These are phyloP conservation scores for Mastomys coucha DNA, from an alignment of 2,113 vertebrate species.

Conservation along the genomic window DNA sequence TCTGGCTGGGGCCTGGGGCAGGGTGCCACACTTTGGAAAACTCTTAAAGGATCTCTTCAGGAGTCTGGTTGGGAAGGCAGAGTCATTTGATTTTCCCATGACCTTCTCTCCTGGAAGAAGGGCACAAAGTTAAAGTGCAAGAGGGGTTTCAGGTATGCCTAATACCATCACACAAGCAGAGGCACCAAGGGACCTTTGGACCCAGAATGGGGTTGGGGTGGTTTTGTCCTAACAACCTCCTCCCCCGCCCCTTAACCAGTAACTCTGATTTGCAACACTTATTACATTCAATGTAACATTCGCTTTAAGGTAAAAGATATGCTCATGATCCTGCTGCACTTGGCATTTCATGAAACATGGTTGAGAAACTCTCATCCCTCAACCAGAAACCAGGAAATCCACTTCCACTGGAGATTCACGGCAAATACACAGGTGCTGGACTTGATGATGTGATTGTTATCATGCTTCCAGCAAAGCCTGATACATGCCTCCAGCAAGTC, in stretches of 20 bases:
- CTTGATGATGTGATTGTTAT: not conserved
- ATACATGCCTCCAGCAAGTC: not conserved
- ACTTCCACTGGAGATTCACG: not conserved
- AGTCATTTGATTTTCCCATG: not conserved
- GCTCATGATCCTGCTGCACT: not conserved
- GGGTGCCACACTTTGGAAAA: not conserved
- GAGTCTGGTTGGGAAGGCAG: not conserved
- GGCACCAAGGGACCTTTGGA: not conserved
- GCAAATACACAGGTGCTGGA: not conserved
- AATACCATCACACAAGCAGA: not conserved
- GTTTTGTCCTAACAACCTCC: accelerated
- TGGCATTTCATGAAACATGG: not conserved
- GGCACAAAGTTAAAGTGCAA: not conserved
- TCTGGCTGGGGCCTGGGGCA: not conserved
- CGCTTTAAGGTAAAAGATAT: not conserved
- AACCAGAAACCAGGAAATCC: not conserved
- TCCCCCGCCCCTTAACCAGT: not conserved
- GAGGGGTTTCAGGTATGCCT: not conserved
- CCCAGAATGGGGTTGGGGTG: accelerated
- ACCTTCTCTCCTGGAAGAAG: not conserved
- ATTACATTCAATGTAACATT: not conserved
- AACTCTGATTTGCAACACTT: not conserved
- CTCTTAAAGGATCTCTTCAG: not conserved
- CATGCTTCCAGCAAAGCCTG: not conserved
- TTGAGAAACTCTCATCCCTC: not conserved